A percentile compares a stretch with the other conserved stretches of the same genome.
Conservation (phyloP, 2,797 vertebrate species). For the Sandelia bainsii region DNA sequence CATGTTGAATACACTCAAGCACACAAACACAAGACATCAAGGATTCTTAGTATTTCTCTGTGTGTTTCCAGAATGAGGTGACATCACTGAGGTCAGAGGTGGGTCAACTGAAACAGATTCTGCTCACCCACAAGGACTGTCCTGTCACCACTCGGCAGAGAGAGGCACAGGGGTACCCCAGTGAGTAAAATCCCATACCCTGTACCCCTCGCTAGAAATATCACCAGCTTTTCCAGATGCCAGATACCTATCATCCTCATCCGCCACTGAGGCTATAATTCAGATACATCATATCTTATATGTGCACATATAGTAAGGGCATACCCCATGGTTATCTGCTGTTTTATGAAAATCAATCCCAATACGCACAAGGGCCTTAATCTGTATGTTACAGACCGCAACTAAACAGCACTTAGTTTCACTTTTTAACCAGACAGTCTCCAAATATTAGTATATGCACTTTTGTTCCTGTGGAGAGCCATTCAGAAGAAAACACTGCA, state of each 20-base stretch:
- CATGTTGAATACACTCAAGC: neutral
- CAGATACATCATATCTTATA: conserved; percentile 29
- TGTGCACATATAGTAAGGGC: conserved; percentile 20
- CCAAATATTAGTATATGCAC: conserved; percentile 60
- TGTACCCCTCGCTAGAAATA: conserved; percentile 36
- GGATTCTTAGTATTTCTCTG: conserved; percentile 38
- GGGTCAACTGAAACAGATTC: conserved; percentile 97
- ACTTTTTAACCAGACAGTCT: conserved; percentile 35
- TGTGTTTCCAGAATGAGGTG: conserved; percentile 92
- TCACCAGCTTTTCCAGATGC: conserved; percentile 51
- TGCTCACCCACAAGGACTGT: conserved; percentile 99
- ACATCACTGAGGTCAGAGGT: conserved; percentile 98
- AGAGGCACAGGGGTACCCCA: conserved; percentile 95
- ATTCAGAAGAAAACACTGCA: conserved; percentile 60
- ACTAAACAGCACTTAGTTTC: conserved; percentile 52
- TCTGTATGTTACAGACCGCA: conserved; percentile 11
- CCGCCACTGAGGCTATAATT: conserved; percentile 41
- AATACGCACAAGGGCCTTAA: conserved; percentile 38
- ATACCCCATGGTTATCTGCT: conserved; percentile 15
- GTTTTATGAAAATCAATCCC: conserved; percentile 18
- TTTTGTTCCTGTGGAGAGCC: conserved; percentile 59
- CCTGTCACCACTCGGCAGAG: conserved; percentile 97
- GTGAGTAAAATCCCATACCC: conserved; percentile 87
- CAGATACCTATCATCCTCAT: conserved; percentile 56
- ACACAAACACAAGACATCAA: neutral